A percentile compares a stretch with the other conserved stretches of the same genome.
Conservation (phyloP, 2,888 invertebrate genomes). For the Trichogramma evanescens region DNA sequence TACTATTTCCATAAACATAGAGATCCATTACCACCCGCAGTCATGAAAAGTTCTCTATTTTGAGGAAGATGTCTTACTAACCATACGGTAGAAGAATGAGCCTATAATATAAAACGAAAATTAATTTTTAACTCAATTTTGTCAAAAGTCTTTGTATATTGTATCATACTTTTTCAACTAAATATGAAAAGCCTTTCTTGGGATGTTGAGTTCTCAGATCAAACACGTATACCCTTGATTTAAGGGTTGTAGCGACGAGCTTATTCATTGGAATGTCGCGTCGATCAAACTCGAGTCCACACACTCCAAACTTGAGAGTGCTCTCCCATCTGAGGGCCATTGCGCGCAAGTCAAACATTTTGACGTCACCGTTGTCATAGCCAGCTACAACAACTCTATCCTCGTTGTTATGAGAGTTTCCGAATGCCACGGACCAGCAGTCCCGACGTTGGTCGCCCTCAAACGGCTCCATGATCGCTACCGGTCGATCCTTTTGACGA, state of each 20-base stretch:
- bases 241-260: conserved; percentile 81
- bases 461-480: conserved; percentile 78
- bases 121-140: not conserved
- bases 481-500: conserved; percentile 79
- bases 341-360: conserved; percentile 81
- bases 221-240: conserved; percentile 83
- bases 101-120: conserved; percentile 31
- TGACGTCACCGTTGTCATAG: conserved; percentile 93
- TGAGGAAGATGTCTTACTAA: conserved; percentile 81
- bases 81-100: conserved; percentile 78
- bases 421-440: conserved; percentile 91
- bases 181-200: conserved; percentile 71
- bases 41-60: conserved; percentile 86
- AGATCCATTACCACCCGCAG: conserved; percentile 86
- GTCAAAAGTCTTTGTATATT: not conserved
- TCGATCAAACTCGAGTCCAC: conserved; percentile 83
- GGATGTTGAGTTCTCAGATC: conserved; percentile 84
- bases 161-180: conserved; percentile 52
- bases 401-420: conserved; percentile 79
- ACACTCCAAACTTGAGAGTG: conserved; percentile 86
- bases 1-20: conserved; percentile 93
- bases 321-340: conserved; percentile 86
- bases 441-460: conserved; percentile 68
- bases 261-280: conserved; percentile 94
- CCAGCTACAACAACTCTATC: conserved; percentile 86